Evolutionary conservation across 37 sponge, comb jelly and placozoan species (phyloP), one percentile per base, ranked within the genome.

Genomic region (Eunapius fragilis): DNA sequence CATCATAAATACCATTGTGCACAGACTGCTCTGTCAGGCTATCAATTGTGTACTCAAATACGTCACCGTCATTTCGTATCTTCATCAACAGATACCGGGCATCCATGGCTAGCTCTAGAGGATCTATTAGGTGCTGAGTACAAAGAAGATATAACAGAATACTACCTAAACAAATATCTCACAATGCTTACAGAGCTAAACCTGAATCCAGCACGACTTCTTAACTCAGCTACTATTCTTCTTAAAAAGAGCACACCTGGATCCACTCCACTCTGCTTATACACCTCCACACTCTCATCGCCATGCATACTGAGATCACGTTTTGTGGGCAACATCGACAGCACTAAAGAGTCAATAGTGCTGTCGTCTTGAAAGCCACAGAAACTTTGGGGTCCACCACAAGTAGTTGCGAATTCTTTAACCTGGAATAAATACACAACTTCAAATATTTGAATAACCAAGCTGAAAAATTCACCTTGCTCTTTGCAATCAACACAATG

Each of bases 401-500:
- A 36, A 7, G 34, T 25, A 9, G 37, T 79, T 6, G 77, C 34
- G 34, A 86, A 86, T 48, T 86, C 87, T 25, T 36, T 32, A 67
- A 79, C 86, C 86, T 85, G 77, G 11, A 71, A 72, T 32, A 31
- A 34, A 33, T 30, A 34, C 22, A 58, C 22, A 58, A 58, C 2
- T 58, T 19, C 17, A 58, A 19, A 58, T 11, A 17, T 17, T 11
- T 12, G 6, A 11, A 41, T 41, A 58, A 58, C 17, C 22, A 11
- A 19, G n/a, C n/a, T n/a, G n/a, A n/a, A n/a, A n/a, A n/a, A 12
- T 78, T 67, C 22, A 96, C 96, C 87, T 93, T 92, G n/a, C 80
- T 77, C 32, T 67, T 85, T 33, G 93, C 85, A 72, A 84, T 35
- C 23, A 76, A 25, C 19, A 93, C 77, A 0, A 91, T 31, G 12